These are phyloP conservation scores for Drosophila lacteicornis DNA, from an alignment of 1,140 invertebrate species.

Conservation along the genomic window DNA sequence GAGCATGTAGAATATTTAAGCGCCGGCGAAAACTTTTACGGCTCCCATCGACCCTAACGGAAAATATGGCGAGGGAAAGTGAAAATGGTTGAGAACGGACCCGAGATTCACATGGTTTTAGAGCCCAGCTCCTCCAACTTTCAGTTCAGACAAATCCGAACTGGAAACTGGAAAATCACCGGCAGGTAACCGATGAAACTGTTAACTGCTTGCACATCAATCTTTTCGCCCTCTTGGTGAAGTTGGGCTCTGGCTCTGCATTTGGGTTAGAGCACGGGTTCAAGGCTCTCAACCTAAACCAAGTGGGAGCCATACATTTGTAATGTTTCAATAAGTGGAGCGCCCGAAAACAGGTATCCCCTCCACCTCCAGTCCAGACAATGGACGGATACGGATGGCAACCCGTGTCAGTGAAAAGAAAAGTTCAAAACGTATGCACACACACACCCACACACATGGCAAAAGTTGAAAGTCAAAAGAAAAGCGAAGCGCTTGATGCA, in stretches of 20 bases:
- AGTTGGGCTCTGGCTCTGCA: slow-evolving; percentile 25
- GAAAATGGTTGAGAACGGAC: slow-evolving; percentile 15
- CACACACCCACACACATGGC: background rate
- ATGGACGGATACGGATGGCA: slow-evolving; percentile 57
- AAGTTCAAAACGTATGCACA: slow-evolving; percentile 33
- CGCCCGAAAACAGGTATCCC: slow-evolving; percentile 26
- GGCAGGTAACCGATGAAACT: slow-evolving; percentile 66
- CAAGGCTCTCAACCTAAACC: slow-evolving; percentile 63
- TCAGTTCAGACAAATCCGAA: slow-evolving; percentile 53
- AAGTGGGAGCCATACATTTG: slow-evolving; percentile 75
- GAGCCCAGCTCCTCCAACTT: slow-evolving; percentile 43
- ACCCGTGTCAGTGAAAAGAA: slow-evolving; percentile 47
- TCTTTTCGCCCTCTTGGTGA: slow-evolving; percentile 45
- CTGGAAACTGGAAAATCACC: slow-evolving; percentile 59
- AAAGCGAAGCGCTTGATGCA: slow-evolving; percentile 53
- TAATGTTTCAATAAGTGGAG: slow-evolving; percentile 62
- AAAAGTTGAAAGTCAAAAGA: slow-evolving; percentile 73
- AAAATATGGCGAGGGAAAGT: slow-evolving; percentile 30
- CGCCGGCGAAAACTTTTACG: slow-evolving; percentile 58
- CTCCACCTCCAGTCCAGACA: slow-evolving; percentile 42
- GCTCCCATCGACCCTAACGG: slow-evolving; percentile 35
- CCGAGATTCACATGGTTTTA: slow-evolving; percentile 30
- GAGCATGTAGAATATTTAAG: slow-evolving; percentile 67
- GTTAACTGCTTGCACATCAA: slow-evolving; percentile 80
- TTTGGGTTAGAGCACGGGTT: slow-evolving; percentile 28